Evolutionary conservation across 2,888 invertebrate genomes (phyloP), one percentile per base, ranked within the genome.

Genomic region (Parascotia fuliginaria): DNA sequence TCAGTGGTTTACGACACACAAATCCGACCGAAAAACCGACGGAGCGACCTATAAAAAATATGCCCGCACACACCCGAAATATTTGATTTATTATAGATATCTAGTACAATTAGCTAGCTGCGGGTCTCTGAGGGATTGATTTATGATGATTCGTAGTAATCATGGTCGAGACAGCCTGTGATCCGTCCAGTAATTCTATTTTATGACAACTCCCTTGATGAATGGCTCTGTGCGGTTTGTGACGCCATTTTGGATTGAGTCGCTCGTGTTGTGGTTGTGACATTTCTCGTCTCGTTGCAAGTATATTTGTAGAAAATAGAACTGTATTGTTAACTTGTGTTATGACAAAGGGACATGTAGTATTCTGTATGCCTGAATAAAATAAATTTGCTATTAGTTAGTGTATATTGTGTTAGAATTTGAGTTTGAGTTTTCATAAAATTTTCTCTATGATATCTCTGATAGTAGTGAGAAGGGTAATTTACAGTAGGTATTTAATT

Each of bases 91-190:
- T 86, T 69, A 62, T 65, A 75, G 74, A 78, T 77, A 85, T 86
- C 83, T 84, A 83, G 81, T 73, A 70, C 87, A 91, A 91, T 92
- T 90, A 90, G 68, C 49, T 73, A 78, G 75, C 81, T 89, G 89
- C 89, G 88, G 87, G 88, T 78, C 74, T 76, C 77, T 85, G 86
- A 81, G 85, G 87, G 89, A 75, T 71, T 89, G 92, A 92, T 91
- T 91, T 92, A 92, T 82, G 85, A 77, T 88, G 85, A 89, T 91
- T 89, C 83, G 74, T 65, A 77, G 84, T 85, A 84, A 89, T 89
- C 87, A 81, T 83, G 78, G 70, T 57, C 64, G 75, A 68, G 73
- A 77, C 80, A 76, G 80, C 65, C 76, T 79, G 82, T 79, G 87
- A 86, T 87, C 85, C 82, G 71, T 75, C 73, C 74, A 77, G 78